Percentiles rank a stretch among this genome's conserved stretches.
phyloP scores from a whole-genome alignment of 2,888 invertebrate species.

The Corbicula japonica region DNA sequence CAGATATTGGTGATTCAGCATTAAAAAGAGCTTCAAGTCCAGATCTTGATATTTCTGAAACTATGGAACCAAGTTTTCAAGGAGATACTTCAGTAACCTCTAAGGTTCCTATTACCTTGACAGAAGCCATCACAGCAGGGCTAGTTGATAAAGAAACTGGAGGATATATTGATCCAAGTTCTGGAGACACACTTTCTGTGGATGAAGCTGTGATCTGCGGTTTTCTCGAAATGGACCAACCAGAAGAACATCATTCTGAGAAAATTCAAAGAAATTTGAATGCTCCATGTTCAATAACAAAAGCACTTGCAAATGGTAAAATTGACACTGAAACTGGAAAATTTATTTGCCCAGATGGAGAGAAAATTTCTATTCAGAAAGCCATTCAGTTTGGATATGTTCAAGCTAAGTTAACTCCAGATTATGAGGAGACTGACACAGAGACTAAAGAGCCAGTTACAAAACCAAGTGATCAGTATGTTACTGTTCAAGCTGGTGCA shows the following conservation, averaged over 20 bases:
- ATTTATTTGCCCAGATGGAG: constrained; percentile 91
- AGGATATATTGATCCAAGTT: constrained; percentile 93
- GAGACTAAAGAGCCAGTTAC: not conserved
- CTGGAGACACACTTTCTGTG: constrained; percentile 93
- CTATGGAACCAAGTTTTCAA: not conserved
- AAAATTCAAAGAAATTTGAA: constrained; percentile 35
- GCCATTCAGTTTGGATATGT: constrained; percentile 73
- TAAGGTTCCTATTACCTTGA: constrained; percentile 41
- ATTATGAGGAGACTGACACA: constrained; percentile 21
- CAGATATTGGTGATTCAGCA: not conserved
- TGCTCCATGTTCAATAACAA: constrained; percentile 90
- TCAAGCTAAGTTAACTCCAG: constrained; percentile 65
- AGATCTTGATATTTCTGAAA: not conserved
- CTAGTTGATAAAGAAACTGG: constrained; percentile 88
- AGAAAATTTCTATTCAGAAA: constrained; percentile 87
- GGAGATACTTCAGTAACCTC: not conserved
- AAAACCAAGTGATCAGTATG: constrained; percentile 42
- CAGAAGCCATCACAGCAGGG: constrained; percentile 74
- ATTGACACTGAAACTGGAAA: constrained; percentile 89
- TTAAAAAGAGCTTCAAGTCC: constrained; percentile 15
- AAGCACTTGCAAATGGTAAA: constrained; percentile 95
- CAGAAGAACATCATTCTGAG: constrained; percentile 48
- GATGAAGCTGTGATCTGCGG: constrained; percentile 94
- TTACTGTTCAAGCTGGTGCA: constrained; percentile 69
- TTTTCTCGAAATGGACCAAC: constrained; percentile 86